Evolutionary conservation across 92 coral and sea anemone species (phyloP).

Genomic region (Paramuricea clavata): DNA sequence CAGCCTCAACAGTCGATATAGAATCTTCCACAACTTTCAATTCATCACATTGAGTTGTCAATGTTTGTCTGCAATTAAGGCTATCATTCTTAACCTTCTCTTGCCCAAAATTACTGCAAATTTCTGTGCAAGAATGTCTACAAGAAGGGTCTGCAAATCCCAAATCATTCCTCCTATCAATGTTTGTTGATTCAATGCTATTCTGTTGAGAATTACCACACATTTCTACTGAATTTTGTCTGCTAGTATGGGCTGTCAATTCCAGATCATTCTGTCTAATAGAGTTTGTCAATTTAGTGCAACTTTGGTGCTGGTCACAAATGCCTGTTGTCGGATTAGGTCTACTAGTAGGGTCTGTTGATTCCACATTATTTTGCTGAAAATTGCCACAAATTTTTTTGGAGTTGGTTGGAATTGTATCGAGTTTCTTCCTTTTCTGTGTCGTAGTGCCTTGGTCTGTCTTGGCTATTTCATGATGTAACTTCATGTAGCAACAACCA

Average conservation of each 20-base stretch:
- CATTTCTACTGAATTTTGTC: not conserved
- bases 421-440: not conserved
- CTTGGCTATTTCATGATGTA: not conserved
- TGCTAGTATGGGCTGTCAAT: not conserved
- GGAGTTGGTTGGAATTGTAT: not conserved
- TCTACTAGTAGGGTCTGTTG: too few relatives aligned
- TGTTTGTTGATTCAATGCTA: not conserved
- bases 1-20: not conserved
- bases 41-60: not conserved
- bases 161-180: not conserved
- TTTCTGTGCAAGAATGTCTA: not conserved
- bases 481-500: constrained; percentile 46
- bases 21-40: not conserved
- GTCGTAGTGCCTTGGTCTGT: not conserved
- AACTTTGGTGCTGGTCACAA: too few relatives aligned
- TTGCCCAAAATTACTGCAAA: not conserved
- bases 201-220: not conserved
- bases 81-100: not conserved
- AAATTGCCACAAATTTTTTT: not conserved
- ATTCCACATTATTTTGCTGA: not conserved
- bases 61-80: not conserved
- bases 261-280: not conserved
- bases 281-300: not conserved
- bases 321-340: too few relatives aligned
- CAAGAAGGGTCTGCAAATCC: not conserved